Conservation (phyloP, 2,888 invertebrate genomes). For the Acanthosepion esculentum region DNA sequence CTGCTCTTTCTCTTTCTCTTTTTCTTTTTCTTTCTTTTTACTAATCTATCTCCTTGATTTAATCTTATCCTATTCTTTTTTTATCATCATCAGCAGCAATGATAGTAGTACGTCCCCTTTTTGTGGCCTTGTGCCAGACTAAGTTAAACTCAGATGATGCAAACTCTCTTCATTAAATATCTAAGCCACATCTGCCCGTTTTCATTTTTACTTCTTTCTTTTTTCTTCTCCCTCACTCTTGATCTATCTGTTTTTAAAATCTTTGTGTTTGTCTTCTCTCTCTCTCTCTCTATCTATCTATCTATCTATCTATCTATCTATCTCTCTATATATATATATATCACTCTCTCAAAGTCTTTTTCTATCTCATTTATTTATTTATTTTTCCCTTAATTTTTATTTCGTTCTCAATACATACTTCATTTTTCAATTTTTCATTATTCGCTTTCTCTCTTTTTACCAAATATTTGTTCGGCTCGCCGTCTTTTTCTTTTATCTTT, state of each 20-base stretch:
- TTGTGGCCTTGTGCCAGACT: neutral
- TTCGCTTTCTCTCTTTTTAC: too few relatives aligned
- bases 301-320: too few relatives aligned
- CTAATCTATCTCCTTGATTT: neutral
- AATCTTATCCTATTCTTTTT: neutral
- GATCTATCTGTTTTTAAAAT: too few relatives aligned
- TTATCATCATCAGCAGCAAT: neutral
- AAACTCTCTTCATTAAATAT: neutral
- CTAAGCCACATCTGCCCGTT: neutral
- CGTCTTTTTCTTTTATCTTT: too few relatives aligned
- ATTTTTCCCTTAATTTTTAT: too few relatives aligned
- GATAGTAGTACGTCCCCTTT: neutral
- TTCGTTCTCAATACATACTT: too few relatives aligned
- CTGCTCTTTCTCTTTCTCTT: neutral
- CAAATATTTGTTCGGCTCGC: too few relatives aligned
- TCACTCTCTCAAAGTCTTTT: too few relatives aligned
- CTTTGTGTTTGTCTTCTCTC: neutral
- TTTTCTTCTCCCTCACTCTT: too few relatives aligned
- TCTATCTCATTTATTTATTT: neutral
- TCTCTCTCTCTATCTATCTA: neutral
- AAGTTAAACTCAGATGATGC: neutral
- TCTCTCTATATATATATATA: too few relatives aligned
- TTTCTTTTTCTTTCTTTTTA: neutral
- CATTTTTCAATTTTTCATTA: too few relatives aligned
- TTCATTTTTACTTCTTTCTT: too few relatives aligned